Percentiles rank a stretch among this genome's conserved stretches.
phyloP scores from a whole-genome alignment of 2,797 vertebrate genomes.

The Masticophis lateralis region DNA sequence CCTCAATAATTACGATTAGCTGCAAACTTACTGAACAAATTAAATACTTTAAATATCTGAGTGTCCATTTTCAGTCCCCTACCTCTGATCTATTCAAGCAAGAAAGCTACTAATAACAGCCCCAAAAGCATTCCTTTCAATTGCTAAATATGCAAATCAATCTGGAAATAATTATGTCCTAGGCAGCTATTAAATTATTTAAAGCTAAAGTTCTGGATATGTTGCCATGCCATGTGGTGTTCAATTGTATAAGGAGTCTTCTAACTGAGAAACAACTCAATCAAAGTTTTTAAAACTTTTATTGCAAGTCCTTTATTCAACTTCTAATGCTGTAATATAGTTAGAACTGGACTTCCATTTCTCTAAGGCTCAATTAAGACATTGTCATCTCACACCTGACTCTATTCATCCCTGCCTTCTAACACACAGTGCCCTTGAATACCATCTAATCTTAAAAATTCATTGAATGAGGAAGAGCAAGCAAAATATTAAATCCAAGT shows the following conservation, averaged over 20 bases:
- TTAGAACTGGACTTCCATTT: background rate
- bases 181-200: background rate
- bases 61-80: background rate
- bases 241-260: background rate
- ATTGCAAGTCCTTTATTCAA: background rate
- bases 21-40: background rate
- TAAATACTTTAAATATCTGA: background rate
- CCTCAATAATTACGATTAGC: background rate
- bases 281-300: background rate
- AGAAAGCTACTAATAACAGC: background rate
- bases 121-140: background rate
- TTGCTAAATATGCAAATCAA: slow-evolving; percentile 18
- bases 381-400: background rate
- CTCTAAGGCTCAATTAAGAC: background rate
- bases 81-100: background rate
- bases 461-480: background rate
- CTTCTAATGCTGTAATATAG: background rate
- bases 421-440: background rate
- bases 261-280: background rate
- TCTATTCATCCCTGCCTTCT: background rate
- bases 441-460: background rate
- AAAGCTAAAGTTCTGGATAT: background rate
- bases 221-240: background rate
- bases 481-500: background rate
- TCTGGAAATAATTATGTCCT: background rate